Conservation (phyloP, 1,140 invertebrate species). For the Gonioctena quinquepunctata region DNA sequence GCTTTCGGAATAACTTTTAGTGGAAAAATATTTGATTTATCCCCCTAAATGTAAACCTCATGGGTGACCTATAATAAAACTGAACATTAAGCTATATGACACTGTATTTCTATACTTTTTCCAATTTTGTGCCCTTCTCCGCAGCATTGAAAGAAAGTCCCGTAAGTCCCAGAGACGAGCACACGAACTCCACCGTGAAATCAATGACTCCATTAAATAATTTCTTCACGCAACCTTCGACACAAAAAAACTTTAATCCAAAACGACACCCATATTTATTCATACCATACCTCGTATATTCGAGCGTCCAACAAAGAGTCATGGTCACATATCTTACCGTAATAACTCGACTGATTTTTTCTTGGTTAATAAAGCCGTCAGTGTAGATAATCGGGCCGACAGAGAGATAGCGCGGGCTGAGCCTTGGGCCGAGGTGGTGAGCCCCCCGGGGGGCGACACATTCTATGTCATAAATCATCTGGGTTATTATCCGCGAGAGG, state of each 20-base stretch:
- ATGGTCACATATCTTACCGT: conserved; percentile 9
- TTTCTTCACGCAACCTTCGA: neutral
- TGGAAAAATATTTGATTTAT: too few species aligned
- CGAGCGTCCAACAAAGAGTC: conserved; percentile 5
- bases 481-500: conserved; percentile 30
- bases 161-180: too few species aligned
- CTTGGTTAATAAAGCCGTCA: conserved; percentile 16
- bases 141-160: too few species aligned
- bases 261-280: neutral
- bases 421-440: neutral
- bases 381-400: conserved; percentile 12
- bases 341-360: conserved; percentile 15
- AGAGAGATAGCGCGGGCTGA: neutral
- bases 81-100: too few species aligned
- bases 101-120: too few species aligned
- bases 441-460: conserved; percentile 31
- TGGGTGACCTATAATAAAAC: too few species aligned
- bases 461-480: conserved; percentile 34
- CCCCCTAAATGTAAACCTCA: too few species aligned
- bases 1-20: too few species aligned
- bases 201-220: neutral
- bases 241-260: neutral
- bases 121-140: too few species aligned
- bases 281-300: neutral
- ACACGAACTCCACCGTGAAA: neutral